Conservation (phyloP, 30 jellyfish, hydroid and myxozoan species). For the Aurelia aurita complex sp. Pacific region DNA sequence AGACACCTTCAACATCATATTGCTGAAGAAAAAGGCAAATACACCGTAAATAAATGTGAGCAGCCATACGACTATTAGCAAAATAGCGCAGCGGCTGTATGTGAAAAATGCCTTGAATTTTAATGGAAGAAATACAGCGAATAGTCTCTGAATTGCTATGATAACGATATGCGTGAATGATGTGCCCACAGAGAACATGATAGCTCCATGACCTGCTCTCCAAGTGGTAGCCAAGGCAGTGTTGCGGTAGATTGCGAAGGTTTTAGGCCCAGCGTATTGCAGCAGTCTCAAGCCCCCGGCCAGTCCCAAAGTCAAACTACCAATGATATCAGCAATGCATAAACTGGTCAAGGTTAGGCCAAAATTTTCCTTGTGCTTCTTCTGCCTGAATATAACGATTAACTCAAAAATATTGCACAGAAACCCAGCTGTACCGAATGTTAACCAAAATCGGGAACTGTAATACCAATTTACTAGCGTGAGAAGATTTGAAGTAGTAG, state of each 20-base stretch:
- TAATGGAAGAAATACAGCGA: conserved; percentile 27
- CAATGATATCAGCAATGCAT: conserved; percentile 21
- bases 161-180: conserved; percentile 18
- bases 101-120: conserved; percentile 8
- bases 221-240: conserved; percentile 6
- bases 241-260: neutral
- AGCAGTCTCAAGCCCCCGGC: conserved; percentile 17
- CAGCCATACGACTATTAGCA: conserved; percentile 4
- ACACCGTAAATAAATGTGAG: conserved; percentile 8
- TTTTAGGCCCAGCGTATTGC: conserved; percentile 5
- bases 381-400: neutral
- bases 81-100: neutral
- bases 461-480: conserved; percentile 34
- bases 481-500: no score
- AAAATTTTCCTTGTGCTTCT: conserved; percentile 14
- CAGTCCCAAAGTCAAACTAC: neutral
- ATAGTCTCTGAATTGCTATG: conserved; percentile 34
- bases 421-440: conserved; percentile 20
- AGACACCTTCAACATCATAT: conserved; percentile 5
- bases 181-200: conserved; percentile 20
- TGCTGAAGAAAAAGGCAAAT: neutral
- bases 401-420: conserved; percentile 3
- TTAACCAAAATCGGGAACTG: conserved; percentile 43
- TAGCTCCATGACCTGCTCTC: conserved; percentile 29
- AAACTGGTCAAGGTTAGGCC: conserved; percentile 27